These are phyloP conservation scores for Drosophila paramelanica DNA, from an alignment of 2,888 invertebrate species.

Conservation along the genomic window DNA sequence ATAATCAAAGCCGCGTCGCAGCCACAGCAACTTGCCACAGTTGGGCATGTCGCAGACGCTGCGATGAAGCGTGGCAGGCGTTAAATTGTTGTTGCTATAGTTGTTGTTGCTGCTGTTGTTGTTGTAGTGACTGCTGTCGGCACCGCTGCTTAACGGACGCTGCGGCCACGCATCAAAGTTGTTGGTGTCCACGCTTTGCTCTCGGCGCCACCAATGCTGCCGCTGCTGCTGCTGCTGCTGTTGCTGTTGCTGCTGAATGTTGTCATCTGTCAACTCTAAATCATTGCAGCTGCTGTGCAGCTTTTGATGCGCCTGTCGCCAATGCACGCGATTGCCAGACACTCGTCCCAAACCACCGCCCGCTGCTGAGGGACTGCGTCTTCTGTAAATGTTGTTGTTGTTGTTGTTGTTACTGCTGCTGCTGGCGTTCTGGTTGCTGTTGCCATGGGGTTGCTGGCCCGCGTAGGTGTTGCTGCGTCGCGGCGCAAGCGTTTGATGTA, in stretches of 20 bases:
- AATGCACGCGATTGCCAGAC: slow-evolving; percentile 36
- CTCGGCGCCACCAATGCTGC: slow-evolving; percentile 33
- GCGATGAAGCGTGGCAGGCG: slow-evolving; percentile 46
- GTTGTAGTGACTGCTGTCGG: slow-evolving; percentile 26
- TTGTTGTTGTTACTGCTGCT: slow-evolving; percentile 20
- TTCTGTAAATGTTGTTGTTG: slow-evolving; percentile 20
- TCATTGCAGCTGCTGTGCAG: slow-evolving; percentile 79
- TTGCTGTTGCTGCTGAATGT: slow-evolving; percentile 37
- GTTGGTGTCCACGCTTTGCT: slow-evolving; percentile 6
- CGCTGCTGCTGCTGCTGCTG: slow-evolving; percentile 1
- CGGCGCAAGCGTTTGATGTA: slow-evolving; percentile 74
- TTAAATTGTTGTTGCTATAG: slow-evolving; percentile 19
- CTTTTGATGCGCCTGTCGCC: slow-evolving; percentile 58
- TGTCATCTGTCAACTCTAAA: slow-evolving; percentile 58
- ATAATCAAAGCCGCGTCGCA: slow-evolving; percentile 64
- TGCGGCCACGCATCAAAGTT: slow-evolving; percentile 38
- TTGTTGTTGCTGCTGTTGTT: slow-evolving; percentile 17
- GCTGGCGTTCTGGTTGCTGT: slow-evolving; percentile 17
- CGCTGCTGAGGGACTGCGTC: slow-evolving; percentile 19
- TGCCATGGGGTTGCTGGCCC: slow-evolving; percentile 45
- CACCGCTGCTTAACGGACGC: slow-evolving; percentile 66
- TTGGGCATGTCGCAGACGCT: slow-evolving; percentile 82
- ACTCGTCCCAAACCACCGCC: background rate
- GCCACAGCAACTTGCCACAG: slow-evolving; percentile 84
- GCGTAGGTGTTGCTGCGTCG: slow-evolving; percentile 65